Evolutionary conservation across 2,113 vertebrate species (phyloP), one percentile per base, ranked within the genome.

Genomic region (Madoqua kirkii): DNA sequence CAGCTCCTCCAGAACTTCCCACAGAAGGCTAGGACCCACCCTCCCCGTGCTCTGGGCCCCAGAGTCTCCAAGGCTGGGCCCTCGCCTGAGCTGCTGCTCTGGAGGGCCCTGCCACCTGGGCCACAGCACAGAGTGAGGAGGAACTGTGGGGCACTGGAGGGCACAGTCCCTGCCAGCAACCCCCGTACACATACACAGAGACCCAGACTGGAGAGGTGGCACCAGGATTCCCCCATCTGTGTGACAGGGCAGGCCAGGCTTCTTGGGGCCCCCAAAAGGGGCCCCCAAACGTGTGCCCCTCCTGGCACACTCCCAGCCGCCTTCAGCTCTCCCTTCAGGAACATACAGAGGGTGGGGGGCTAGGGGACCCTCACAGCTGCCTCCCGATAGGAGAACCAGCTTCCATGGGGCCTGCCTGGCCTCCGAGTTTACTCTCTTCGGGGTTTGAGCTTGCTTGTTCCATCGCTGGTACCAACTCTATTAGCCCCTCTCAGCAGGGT

Each of bases 261-360:
- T 55, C 33, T 40, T 2, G 25, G 62, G 81, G 31, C 3, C 40
- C 43, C 14, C 9, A 7, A 7, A 12, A 21, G 31, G 81, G 21
- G 13, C 54, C 43, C 14, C 12, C 2, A 10, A 4, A 12, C 21
- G 43, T 36, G 14, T 16, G 16, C 43, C 25, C 50, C 11, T 17
- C 55, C 29, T 29, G 45, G 40, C 45, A n/a, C 16, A 3, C 23
- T 74, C 17, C 25, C 9, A 50, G 55, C 16, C 23, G 1, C 36
- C 12, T 40, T 89, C 45, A 60, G 60, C 33, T n/a, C 17, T 89
- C 57, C 54, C 17, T 50, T 74, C 11, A 48, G 7, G 31, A 59
- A 13, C 11, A 12, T 31, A 4, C 10, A 6, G 1, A 36, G 36
- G 8, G 4, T 11, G 3, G 4, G 4, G 2, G 3, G 1, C 33